phyloP scores from a whole-genome alignment of 2,888 invertebrate genomes.

The Philereme vetulata region DNA sequence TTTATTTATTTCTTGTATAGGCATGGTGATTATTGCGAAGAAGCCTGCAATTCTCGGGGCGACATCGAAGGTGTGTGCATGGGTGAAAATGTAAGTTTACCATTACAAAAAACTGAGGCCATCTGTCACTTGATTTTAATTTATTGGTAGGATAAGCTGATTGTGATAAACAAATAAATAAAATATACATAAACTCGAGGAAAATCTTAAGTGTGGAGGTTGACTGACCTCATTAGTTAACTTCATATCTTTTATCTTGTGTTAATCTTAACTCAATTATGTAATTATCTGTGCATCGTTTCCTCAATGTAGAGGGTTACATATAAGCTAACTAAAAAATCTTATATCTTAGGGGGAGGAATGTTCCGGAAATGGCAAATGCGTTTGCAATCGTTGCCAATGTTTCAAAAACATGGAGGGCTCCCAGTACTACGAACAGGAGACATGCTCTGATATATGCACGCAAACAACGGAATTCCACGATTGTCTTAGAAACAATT shows the following conservation, averaged over 20 bases:
- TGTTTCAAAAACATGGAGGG: constrained; percentile 60
- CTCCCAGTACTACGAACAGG: constrained; percentile 60
- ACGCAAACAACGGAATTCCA: constrained; percentile 52
- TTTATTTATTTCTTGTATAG: constrained; percentile 38
- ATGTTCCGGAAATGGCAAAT: constrained; percentile 69
- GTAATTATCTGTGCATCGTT: no score
- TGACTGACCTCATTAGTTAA: no score
- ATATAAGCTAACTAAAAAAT: background rate
- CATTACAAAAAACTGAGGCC: no score
- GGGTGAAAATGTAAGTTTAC: background rate
- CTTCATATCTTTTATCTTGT: no score
- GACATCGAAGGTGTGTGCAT: background rate
- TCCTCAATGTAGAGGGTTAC: no score
- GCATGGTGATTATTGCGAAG: constrained; percentile 51
- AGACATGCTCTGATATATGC: constrained; percentile 66
- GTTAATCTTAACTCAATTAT: no score
- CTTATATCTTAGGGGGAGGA: constrained; percentile 37
- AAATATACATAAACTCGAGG: no score
- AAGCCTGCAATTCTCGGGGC: constrained; percentile 39
- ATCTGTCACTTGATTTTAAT: no score
- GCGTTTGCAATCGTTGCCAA: constrained; percentile 60
- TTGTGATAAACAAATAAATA: no score
- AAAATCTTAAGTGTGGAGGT: no score
- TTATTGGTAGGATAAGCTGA: no score
- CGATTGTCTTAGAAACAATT: constrained; percentile 52